These are phyloP conservation scores for Parazoanthus atlanticus DNA, from an alignment of 92 coral and sea anemone species.

Conservation along the genomic window DNA sequence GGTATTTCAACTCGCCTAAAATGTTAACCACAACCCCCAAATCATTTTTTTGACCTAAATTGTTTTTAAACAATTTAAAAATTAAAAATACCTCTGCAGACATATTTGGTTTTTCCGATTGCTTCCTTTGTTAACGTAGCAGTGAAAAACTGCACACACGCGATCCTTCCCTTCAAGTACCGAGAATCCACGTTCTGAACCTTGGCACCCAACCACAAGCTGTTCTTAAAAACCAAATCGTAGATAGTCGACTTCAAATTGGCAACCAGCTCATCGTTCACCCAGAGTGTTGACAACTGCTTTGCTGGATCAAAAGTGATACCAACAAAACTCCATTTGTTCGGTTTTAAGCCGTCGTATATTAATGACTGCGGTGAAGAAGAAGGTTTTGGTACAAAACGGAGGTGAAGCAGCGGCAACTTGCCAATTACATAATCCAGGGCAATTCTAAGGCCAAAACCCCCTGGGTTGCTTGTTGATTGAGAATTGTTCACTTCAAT, in stretches of 20 bases:
- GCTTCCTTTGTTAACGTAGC: slow-evolving; percentile 20
- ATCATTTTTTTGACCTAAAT: not conserved
- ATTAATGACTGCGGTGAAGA: not conserved
- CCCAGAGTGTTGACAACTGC: slow-evolving; percentile 11
- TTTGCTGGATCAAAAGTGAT: not conserved
- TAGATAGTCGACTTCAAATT: not conserved
- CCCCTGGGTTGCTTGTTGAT: not conserved
- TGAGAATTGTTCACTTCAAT: not conserved
- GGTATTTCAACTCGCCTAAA: not conserved
- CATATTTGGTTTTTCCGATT: slow-evolving; percentile 16
- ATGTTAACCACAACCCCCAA: not conserved
- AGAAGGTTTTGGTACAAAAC: not conserved
- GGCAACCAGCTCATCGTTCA: slow-evolving; percentile 1
- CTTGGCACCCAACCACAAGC: slow-evolving; percentile 28
- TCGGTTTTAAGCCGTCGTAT: slow-evolving; percentile 10
- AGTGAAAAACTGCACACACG: slow-evolving; percentile 39
- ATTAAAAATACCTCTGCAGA: slow-evolving; percentile 31
- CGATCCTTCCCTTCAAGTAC: not conserved
- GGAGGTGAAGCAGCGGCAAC: not conserved
- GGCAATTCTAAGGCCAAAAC: not conserved
- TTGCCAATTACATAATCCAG: not conserved
- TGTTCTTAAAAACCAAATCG: not conserved
- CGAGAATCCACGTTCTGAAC: not conserved
- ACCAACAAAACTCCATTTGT: slow-evolving; percentile 9
- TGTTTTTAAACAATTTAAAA: too few species aligned